These are phyloP conservation scores for Cichlasoma orientale DNA, from an alignment of 2,797 vertebrate species.

Conservation along the genomic window DNA sequence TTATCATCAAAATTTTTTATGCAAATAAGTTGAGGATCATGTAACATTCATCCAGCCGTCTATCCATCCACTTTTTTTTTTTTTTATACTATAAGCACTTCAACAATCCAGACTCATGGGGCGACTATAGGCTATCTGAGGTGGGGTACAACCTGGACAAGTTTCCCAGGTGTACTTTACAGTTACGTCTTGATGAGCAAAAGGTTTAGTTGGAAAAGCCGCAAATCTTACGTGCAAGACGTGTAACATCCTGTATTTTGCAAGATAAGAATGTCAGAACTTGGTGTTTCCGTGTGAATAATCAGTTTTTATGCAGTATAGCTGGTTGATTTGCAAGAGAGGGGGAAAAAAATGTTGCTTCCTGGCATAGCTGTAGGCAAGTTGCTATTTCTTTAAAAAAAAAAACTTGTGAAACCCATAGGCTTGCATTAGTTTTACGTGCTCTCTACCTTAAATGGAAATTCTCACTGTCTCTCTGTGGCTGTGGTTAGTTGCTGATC, in stretches of 20 bases:
- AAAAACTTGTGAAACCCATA: conserved; percentile 10
- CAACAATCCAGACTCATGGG: too few relatives aligned
- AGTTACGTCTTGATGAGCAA: neutral
- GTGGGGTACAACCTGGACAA: neutral
- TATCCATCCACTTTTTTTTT: too few relatives aligned
- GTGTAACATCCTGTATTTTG: conserved; percentile 17
- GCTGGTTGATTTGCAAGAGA: neutral
- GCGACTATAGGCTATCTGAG: too few relatives aligned
- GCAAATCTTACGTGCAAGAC: neutral
- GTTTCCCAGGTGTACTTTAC: neutral
- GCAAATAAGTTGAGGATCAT: too few relatives aligned
- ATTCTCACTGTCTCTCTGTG: conserved; percentile 7
- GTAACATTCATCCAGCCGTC: too few relatives aligned
- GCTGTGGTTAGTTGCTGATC: conserved; percentile 33
- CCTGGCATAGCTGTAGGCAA: neutral
- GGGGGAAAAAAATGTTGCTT: neutral
- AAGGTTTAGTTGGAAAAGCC: neutral
- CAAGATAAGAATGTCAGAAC: neutral
- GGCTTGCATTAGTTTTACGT: neutral
- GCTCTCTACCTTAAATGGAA: conserved; percentile 66
- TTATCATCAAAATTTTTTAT: too few relatives aligned
- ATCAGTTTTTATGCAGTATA: neutral
- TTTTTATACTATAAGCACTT: too few relatives aligned
- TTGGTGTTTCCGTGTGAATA: conserved; percentile 33
- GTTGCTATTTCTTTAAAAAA: neutral